Percentiles rank a stretch among this genome's conserved stretches.
Conservation (phyloP, 2,113 vertebrate genomes). For the Tretioscincus oriximinensis region DNA sequence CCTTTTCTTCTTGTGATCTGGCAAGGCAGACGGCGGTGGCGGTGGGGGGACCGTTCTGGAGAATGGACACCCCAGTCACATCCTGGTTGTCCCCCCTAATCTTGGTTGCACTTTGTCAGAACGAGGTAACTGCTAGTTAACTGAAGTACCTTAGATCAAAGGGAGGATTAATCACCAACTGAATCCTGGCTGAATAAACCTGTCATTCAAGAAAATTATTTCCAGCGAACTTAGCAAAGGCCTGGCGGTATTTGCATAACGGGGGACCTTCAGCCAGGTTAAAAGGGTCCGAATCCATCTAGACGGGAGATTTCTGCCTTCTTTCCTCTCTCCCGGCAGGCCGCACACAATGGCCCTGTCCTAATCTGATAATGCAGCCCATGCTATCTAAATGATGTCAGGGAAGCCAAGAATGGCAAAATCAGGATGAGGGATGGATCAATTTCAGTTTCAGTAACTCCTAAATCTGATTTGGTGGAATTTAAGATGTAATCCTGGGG, state of each 20-base stretch:
- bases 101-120: slow-evolving; percentile 86
- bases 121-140: slow-evolving; percentile 87
- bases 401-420: slow-evolving; percentile 82
- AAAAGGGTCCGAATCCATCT: slow-evolving; percentile 85
- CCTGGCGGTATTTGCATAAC: slow-evolving; percentile 86
- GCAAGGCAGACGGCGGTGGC: background rate
- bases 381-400: slow-evolving; percentile 80
- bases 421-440: slow-evolving; percentile 84
- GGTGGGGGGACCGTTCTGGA: slow-evolving; percentile 67
- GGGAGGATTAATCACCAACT: slow-evolving; percentile 86
- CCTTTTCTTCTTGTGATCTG: slow-evolving; percentile 59
- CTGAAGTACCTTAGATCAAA: slow-evolving; percentile 90
- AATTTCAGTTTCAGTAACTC: slow-evolving; percentile 86
- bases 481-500: slow-evolving; percentile 86
- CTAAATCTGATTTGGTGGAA: slow-evolving; percentile 88
- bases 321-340: slow-evolving; percentile 78
- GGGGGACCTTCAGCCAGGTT: slow-evolving; percentile 86
- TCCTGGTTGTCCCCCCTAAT: slow-evolving; percentile 81
- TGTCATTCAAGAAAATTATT: slow-evolving; percentile 91
- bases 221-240: slow-evolving; percentile 85
- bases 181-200: slow-evolving; percentile 87
- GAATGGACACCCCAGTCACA: slow-evolving; percentile 74
- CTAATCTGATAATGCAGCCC: slow-evolving; percentile 85
- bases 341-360: slow-evolving; percentile 79
- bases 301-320: slow-evolving; percentile 79